Conservation (phyloP, 1,140 invertebrate genomes). For the Bradysia coprophila region DNA sequence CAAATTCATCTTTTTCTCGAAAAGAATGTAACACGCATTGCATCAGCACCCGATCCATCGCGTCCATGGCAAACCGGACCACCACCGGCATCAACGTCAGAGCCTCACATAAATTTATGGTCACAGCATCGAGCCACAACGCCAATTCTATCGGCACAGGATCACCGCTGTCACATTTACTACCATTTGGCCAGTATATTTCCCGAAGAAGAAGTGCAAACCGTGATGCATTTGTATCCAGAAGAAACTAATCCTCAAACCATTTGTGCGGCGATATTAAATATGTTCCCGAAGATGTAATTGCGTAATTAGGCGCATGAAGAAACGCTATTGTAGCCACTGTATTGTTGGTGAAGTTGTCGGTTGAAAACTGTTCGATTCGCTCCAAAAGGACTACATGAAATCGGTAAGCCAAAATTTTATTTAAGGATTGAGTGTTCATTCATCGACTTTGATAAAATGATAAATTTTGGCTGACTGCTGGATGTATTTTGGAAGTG, state of each 20-base stretch:
- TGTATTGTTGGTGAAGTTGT: too few relatives aligned
- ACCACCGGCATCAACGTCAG: constrained; percentile 29
- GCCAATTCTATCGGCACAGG: constrained; percentile 24
- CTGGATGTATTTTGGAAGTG: too few relatives aligned
- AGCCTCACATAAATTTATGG: constrained; percentile 41
- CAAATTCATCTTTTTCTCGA: background rate
- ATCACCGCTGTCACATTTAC: constrained; percentile 42
- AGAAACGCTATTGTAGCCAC: too few relatives aligned
- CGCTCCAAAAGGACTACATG: too few relatives aligned
- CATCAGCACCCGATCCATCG: constrained; percentile 55
- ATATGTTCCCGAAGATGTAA: constrained; percentile 35
- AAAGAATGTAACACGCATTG: constrained; percentile 48
- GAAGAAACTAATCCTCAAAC: constrained; percentile 73
- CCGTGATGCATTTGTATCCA: constrained; percentile 68
- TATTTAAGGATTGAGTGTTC: too few relatives aligned
- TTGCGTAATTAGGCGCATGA: too few relatives aligned
- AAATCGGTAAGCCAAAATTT: too few relatives aligned
- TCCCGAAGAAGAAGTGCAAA: constrained; percentile 68
- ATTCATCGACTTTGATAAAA: too few relatives aligned
- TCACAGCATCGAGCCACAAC: constrained; percentile 23
- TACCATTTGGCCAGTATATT: constrained; percentile 76
- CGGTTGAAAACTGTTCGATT: too few relatives aligned
- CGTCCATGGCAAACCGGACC: constrained; percentile 27
- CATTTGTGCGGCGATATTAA: constrained; percentile 71
- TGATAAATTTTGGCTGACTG: too few relatives aligned